A percentile compares a stretch with the other conserved stretches of the same genome.
Evolutionary conservation across 2,888 invertebrate species (phyloP).

Genomic region (Polyommatus icarus): DNA sequence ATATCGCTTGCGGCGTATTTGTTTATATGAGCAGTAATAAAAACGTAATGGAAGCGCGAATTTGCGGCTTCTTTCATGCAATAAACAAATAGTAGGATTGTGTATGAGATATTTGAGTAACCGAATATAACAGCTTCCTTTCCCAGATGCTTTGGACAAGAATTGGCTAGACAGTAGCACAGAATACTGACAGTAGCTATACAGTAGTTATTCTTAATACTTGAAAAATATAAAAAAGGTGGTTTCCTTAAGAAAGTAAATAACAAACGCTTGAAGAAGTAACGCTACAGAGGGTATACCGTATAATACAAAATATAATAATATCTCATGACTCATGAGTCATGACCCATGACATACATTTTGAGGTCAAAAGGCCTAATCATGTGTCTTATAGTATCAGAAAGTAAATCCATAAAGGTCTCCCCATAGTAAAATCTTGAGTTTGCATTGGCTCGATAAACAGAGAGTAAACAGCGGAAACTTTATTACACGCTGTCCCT

Average conservation of each 20-base stretch:
- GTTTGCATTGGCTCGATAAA: constrained; percentile 70
- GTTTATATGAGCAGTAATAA: constrained; percentile 1
- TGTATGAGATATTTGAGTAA: not conserved
- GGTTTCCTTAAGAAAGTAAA: no score
- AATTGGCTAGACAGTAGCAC: no score
- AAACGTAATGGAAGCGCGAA: not conserved
- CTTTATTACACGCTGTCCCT: constrained; percentile 63
- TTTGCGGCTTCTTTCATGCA: not conserved
- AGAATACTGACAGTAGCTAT: no score
- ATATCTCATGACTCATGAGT: no score
- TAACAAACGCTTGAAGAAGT: no score
- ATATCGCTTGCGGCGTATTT: constrained; percentile 16
- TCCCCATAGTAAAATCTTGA: constrained; percentile 54
- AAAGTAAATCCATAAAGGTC: constrained; percentile 13
- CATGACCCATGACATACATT: not conserved
- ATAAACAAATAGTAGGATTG: not conserved
- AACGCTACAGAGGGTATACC: no score
- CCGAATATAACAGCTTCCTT: not conserved
- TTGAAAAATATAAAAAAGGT: no score
- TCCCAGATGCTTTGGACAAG: not conserved
- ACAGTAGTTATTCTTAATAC: no score
- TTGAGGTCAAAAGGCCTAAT: constrained; percentile 20
- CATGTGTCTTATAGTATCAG: not conserved
- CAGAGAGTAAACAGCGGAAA: constrained; percentile 72
- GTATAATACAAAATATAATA: not conserved